A percentile compares a stretch with the other conserved stretches of the same genome.
phyloP scores from a whole-genome alignment of 2,888 invertebrate species.

The Syritta pipiens region DNA sequence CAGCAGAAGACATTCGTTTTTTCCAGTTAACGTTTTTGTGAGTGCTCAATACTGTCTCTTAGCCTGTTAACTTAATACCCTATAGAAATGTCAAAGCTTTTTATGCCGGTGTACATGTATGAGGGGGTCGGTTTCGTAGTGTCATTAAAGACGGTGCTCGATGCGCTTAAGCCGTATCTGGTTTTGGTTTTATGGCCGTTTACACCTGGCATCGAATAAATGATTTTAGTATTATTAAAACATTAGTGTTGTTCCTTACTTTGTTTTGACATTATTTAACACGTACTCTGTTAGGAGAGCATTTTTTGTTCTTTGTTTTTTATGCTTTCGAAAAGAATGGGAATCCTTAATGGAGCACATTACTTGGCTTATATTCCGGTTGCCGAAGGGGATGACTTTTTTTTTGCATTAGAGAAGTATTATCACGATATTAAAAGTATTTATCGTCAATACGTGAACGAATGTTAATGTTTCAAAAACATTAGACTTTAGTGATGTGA shows the following conservation, averaged over 20 bases:
- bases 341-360: background rate
- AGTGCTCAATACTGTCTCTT: too few species aligned
- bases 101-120: constrained; percentile 7
- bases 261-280: constrained; percentile 57
- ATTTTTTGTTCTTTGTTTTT: constrained; percentile 31
- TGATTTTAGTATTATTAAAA: constrained; percentile 38
- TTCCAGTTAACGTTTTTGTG: too few species aligned
- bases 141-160: constrained; percentile 42
- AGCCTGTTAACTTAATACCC: too few species aligned
- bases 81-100: too few species aligned
- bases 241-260: constrained; percentile 46
- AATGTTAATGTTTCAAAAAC: too few species aligned
- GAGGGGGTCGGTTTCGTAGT: constrained; percentile 1
- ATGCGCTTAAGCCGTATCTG: constrained; percentile 9
- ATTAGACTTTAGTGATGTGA: constrained; percentile 1
- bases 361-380: constrained; percentile 31
- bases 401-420: constrained; percentile 27
- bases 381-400: background rate
- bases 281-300: constrained; percentile 56
- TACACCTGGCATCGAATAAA: constrained; percentile 17
- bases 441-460: constrained; percentile 47
- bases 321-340: background rate
- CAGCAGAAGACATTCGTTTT: too few species aligned
- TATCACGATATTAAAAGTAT: constrained; percentile 55
- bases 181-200: constrained; percentile 33